Conservation (phyloP, 2,888 invertebrate genomes). For the Hypercompe scribonia region DNA sequence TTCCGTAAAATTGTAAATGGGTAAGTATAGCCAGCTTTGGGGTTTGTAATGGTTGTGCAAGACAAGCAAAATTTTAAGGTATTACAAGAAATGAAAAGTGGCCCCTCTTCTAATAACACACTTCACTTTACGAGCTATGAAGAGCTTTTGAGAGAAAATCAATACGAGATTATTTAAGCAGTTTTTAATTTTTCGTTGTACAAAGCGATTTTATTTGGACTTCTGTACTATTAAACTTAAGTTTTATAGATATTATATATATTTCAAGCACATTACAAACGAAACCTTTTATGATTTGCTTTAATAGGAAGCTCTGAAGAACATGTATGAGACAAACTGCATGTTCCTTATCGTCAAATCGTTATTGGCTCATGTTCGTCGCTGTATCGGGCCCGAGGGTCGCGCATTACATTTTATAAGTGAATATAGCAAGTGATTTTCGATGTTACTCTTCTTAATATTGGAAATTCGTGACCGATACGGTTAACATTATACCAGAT, state of each 20-base stretch:
- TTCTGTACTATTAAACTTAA: background rate
- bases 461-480: constrained; percentile 32
- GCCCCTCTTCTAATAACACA: background rate
- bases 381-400: constrained; percentile 18
- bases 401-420: constrained; percentile 17
- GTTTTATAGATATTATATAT: background rate
- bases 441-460: constrained; percentile 26
- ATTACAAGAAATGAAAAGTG: constrained; percentile 2
- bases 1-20: background rate
- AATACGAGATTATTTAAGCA: background rate
- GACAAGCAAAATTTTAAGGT: background rate
- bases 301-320: constrained; percentile 29
- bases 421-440: constrained; percentile 18
- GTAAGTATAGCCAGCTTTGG: background rate
- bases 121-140: background rate
- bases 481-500: constrained; percentile 32
- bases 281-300: constrained; percentile 10
- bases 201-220: background rate
- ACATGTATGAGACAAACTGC: constrained; percentile 33
- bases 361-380: constrained; percentile 29
- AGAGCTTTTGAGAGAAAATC: background rate
- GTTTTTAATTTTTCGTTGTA: background rate
- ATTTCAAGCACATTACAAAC: constrained; percentile 3
- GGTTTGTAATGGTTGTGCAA: background rate
- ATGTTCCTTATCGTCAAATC: constrained; percentile 40